Base-by-base conservation (phyloP, 2,888 invertebrate genomes). In the Spicauda simplicius region DNA sequence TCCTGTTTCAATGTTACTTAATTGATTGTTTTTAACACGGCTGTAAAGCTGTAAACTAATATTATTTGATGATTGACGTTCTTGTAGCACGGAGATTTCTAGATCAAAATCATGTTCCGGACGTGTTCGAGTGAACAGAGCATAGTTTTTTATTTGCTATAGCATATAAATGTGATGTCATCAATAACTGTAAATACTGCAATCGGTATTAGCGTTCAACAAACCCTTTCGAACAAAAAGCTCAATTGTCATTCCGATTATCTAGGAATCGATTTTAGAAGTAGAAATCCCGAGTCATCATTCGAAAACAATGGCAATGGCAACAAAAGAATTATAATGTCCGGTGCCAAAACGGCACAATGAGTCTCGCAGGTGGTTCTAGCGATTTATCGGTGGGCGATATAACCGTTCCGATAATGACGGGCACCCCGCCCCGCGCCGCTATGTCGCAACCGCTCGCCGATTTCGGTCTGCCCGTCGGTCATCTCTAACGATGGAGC, bases 401-500 rank as follows among this genome's bases (percentile, higher is more conserved):
- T 90, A 82, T 77, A 80, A 83, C 81, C 80, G 82, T 77, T 75
- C 48, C 76, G 87, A 88, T 88, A 88, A 87, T 86, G 84, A 53
- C 48, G 57, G 83, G 50, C 61, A 56, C 66, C 60, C 41, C 30
- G 37, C 41, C 57, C 64, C 37, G 48, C 33, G 64, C 41, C 33
- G 80, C 82, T 80, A 81, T 89, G 90, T 88, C 88, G 90, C 89
- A 88, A 88, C 81, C 76, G 76, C 80, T 85, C 85, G 87, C 88
- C 82, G 88, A 88, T 88, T 90, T 88, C 85, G 87, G 88, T 72
- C 66, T 80, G 80, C 73, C 73, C 73, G 74, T 87, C 88, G 90
- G 88, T 90, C 88, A 90, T 90, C 87, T 90, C 90, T 90, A 90
- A 90, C 90, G 91, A 92, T 92, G 86, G 88, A 84, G 83, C 87